These are phyloP conservation scores for Cephus runcator DNA, from an alignment of 2,888 invertebrate species.

Conservation along the genomic window DNA sequence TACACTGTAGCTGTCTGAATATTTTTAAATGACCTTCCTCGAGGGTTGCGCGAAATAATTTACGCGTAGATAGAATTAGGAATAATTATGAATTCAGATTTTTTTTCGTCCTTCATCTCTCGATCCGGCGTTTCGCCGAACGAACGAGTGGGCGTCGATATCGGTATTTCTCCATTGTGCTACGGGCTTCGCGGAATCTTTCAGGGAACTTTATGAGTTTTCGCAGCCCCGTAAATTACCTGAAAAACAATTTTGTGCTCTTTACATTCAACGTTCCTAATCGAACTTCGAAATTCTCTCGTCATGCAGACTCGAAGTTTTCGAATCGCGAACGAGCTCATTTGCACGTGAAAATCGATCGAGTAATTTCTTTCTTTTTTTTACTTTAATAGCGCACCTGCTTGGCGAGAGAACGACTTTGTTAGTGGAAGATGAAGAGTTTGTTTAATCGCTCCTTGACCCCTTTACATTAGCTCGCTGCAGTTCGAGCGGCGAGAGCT, in stretches of 20 bases:
- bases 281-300: neutral
- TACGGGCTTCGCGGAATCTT: neutral
- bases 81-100: neutral
- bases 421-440: slow-evolving; percentile 42
- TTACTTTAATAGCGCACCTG: neutral
- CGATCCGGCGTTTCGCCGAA: neutral
- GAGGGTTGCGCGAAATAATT: neutral
- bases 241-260: neutral
- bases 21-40: neutral
- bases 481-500: neutral
- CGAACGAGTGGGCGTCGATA: neutral
- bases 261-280: neutral
- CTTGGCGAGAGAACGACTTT: slow-evolving; percentile 15
- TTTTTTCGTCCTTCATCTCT: neutral
- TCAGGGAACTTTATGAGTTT: neutral
- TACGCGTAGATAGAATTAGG: neutral
- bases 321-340: neutral
- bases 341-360: neutral
- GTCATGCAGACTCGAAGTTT: neutral
- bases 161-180: neutral
- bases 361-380: neutral
- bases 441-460: slow-evolving; percentile 46
- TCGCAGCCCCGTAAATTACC: neutral
- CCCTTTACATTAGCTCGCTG: slow-evolving; percentile 43
- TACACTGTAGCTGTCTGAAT: neutral